Evolutionary conservation across 2,888 invertebrate genomes (phyloP).

Genomic region (Horisme vitalbata): DNA sequence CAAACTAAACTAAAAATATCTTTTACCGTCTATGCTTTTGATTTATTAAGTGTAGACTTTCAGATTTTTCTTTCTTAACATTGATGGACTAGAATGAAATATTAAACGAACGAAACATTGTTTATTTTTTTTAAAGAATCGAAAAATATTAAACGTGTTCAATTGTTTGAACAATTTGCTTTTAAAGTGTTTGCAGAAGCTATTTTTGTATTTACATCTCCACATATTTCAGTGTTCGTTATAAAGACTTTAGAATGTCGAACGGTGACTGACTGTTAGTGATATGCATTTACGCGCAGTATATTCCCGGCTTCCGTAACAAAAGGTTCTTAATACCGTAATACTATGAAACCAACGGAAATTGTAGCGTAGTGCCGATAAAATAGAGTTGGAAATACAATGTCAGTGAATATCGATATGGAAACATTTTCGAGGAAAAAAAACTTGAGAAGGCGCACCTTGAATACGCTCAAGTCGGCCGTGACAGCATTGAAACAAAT

Average conservation of each 20-base stretch:
- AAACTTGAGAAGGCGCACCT: conserved; percentile 70
- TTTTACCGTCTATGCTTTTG: no score
- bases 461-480: conserved; percentile 74
- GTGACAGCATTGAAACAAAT: conserved; percentile 75
- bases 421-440: conserved; percentile 72
- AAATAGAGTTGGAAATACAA: conserved; percentile 44
- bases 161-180: no score
- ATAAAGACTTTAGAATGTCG: conserved; percentile 59
- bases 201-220: conserved; percentile 42
- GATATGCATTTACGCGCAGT: conserved; percentile 77
- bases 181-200: no score
- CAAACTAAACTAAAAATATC: no score
- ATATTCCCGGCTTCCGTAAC: conserved; percentile 65
- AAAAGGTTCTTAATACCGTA: conserved; percentile 57
- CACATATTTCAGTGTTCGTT: conserved; percentile 52
- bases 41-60: no score
- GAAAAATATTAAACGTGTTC: no score
- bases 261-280: conserved; percentile 59
- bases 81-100: no score
- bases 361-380: conserved; percentile 25
- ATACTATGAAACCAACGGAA: conserved; percentile 27
- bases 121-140: no score
- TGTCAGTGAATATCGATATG: conserved; percentile 75
- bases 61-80: no score
- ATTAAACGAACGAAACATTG: no score